Base-by-base conservation (phyloP, 2,113 vertebrate species). In the Dicentrarchus labrax region DNA sequence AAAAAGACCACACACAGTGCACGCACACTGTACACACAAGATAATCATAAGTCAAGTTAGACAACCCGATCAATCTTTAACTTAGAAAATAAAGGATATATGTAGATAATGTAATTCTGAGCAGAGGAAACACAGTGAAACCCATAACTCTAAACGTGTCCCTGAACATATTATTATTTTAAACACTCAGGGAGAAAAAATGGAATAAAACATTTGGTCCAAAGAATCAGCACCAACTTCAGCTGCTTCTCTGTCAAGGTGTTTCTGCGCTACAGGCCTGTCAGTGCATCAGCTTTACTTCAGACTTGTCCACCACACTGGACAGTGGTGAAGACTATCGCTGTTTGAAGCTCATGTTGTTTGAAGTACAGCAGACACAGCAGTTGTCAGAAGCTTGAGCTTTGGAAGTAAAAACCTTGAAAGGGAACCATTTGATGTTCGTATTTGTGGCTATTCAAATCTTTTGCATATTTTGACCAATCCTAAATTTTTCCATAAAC, bases 1-100 rank as follows among this genome's bases (percentile, higher is more conserved):
- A 73, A 56, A 74, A 71, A 72, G 70, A 90, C 83, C 74, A 71
- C 81, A 85, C 85, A 89, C 60, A 50, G 56, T 5, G 36, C 15
- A 48, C 30, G 70, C 66, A 60, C 53, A 74, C 13, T 22, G 16
- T 43, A 61, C 17, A 83, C 59, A 69, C 57, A 77, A 56, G 43
- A 77, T 45, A 78, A 73, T 69, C 41, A 77, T 0, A 22, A 69
- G 73, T 78, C 59, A 65, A 68, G n/a, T 64, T 9, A 77, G 60
- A 71, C 51, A 76, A 41, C 36, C 45, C 57, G 7, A 43, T 15
- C 56, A 19, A 30, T 30, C 30, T 30, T 30, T 30, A 30, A 30
- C 30, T 30, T 30, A 30, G 30, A 30, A 30, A 30, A 30, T 30
- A 30, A 30, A 30, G 30, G 30, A 30, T 30, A 30, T 30, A 30